phyloP scores from a whole-genome alignment of 2,113 vertebrate genomes.

The Takifugu flavidus region DNA sequence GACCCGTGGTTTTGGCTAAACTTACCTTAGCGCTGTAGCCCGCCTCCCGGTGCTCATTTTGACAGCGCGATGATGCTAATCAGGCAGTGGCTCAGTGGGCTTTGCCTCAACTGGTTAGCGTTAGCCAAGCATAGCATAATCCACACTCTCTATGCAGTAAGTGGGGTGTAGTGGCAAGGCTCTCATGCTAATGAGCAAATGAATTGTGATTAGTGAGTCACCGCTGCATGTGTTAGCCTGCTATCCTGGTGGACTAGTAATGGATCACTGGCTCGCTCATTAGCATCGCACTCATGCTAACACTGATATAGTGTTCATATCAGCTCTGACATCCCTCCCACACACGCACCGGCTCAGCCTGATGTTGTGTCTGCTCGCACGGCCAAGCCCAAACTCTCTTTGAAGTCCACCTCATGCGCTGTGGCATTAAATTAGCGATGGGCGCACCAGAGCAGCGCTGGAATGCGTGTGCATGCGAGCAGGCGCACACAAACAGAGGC shows the following conservation, averaged over 20 bases:
- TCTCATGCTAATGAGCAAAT: conserved; percentile 37
- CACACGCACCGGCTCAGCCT: conserved; percentile 11
- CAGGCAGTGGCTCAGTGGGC: conserved; percentile 11
- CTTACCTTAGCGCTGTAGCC: background rate
- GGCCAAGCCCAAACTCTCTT: conserved; percentile 55
- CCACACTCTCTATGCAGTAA: conserved; percentile 8
- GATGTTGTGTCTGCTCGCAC: conserved; percentile 50
- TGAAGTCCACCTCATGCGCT: conserved; percentile 56
- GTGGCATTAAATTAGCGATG: conserved; percentile 63
- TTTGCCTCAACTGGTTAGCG: conserved; percentile 13
- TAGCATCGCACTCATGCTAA: conserved; percentile 37
- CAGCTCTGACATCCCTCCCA: conserved; percentile 28
- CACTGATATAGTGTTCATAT: conserved; percentile 34
- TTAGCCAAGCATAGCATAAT: conserved; percentile 19
- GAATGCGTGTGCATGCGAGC: conserved; percentile 20
- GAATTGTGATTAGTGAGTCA: conserved; percentile 45
- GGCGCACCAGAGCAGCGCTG: conserved; percentile 22
- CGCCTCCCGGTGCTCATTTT: background rate
- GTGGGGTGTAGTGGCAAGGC: conserved; percentile 23
- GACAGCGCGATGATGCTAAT: conserved; percentile 5
- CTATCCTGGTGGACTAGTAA: conserved; percentile 31
- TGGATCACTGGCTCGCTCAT: conserved; percentile 45
- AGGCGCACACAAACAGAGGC: conserved; percentile 28
- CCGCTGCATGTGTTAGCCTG: conserved; percentile 35
- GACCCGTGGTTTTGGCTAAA: background rate